Evolutionary conservation across 2,797 vertebrate genomes (phyloP), one percentile per base, ranked within the genome.

Genomic region (Phyllotis vaccarum): DNA sequence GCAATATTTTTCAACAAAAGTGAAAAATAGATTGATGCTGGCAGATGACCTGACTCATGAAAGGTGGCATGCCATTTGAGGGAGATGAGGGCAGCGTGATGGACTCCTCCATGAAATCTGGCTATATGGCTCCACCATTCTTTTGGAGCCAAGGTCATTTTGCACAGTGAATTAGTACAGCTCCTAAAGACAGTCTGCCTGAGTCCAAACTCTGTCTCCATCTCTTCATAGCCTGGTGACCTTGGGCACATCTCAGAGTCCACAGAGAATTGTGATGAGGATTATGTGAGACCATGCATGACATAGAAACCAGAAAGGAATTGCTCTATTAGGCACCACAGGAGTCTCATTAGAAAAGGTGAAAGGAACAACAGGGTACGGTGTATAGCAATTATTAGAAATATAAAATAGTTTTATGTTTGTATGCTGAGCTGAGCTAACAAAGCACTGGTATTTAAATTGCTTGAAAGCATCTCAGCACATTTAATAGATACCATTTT

Each of bases 351-450:
- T 46, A 85, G 76, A 68, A 88, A 92, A 94, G 78, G 34, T 79
- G 58, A 86, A 93, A 90, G 34, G 54, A 76, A 70, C 60, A 78
- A 40, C 70, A 78, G 34, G 43, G 34, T 14, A 54, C 11, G 54
- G 34, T n/a, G 13, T 62, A 46, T 8, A 93, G 62, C 31, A 68
- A 19, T 87, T 85, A 85, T 58, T 93, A 16, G 80, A 87, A 90
- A 93, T 22, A 95, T 34, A 80, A 89, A 91, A 37, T 43, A 72
- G 54, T 49, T 95, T 96, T 90, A 60, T n/a, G 49, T 52, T 93
- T 86, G 29, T 75, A 46, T 21, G 13, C 17, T 91, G 46, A 64
- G 7, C 10, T 85, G 29, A 68, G 74, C 70, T 87, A 92, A 86
- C 82, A 91, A 86, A 88, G 7, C 34, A 34, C 87, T 86, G 13